phyloP scores from a whole-genome alignment of 2,888 invertebrate species.

The Plebejus anna region DNA sequence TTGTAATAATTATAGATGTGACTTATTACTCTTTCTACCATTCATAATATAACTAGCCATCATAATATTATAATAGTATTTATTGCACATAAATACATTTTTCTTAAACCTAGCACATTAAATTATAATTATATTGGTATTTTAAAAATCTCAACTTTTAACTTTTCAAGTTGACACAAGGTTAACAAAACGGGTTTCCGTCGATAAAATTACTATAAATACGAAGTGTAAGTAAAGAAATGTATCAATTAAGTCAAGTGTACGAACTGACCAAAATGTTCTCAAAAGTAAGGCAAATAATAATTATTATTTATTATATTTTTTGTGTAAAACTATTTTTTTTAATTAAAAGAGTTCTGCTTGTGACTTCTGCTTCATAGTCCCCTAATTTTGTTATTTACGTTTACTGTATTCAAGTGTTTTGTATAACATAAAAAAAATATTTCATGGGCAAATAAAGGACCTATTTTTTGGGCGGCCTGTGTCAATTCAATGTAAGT shows the following conservation, averaged over 20 bases:
- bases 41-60: not conserved
- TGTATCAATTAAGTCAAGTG: slow-evolving; percentile 6
- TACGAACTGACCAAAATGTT: not conserved
- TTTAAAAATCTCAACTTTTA: not conserved
- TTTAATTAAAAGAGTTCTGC: no score
- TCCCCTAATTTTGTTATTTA: no score
- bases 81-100: not conserved
- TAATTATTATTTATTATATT: not conserved
- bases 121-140: not conserved
- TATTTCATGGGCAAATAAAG: no score
- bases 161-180: not conserved
- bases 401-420: no score
- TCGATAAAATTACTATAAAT: not conserved
- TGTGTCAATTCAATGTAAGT: no score
- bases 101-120: not conserved
- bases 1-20: not conserved
- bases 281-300: slow-evolving; percentile 11
- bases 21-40: not conserved
- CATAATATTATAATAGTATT: not conserved
- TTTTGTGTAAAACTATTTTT: no score
- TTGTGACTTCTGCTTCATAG: no score
- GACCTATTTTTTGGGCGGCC: no score
- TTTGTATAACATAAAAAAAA: no score
- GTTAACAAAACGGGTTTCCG: slow-evolving; percentile 5
- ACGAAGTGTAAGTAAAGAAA: slow-evolving; percentile 7